Conservation (phyloP, 2,888 invertebrate species). For the Tachina fera region DNA sequence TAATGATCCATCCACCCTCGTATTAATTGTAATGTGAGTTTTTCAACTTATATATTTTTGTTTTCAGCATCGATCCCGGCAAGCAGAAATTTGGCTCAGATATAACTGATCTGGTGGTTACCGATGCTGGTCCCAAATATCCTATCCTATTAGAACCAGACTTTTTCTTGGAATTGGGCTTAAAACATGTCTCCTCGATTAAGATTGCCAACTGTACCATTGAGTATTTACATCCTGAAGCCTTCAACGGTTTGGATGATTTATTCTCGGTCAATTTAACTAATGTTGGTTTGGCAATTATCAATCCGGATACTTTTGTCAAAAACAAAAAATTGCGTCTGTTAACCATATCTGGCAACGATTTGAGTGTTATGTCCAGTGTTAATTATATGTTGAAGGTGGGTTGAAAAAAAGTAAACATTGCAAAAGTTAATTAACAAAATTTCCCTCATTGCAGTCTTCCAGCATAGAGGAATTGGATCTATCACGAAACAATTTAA, state of each 20-base stretch:
- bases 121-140: conserved; percentile 85
- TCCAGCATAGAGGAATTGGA: conserved; percentile 88
- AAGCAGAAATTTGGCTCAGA: conserved; percentile 87
- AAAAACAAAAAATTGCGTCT: conserved; percentile 87
- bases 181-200: conserved; percentile 87
- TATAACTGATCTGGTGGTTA: conserved; percentile 87
- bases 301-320: conserved; percentile 89
- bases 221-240: conserved; percentile 86
- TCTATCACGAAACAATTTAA: conserved; percentile 88
- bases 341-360: conserved; percentile 87
- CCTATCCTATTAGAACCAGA: conserved; percentile 86
- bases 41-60: not conserved
- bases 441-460: conserved; percentile 78
- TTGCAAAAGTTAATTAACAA: not conserved
- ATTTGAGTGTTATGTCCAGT: conserved; percentile 83
- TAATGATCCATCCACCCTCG: too few species aligned
- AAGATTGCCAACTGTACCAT: conserved; percentile 89
- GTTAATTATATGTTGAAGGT: conserved; percentile 80
- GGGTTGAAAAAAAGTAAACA: conserved; percentile 28
- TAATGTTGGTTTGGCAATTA: conserved; percentile 86
- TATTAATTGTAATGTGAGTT: too few species aligned
- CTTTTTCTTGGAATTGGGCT: conserved; percentile 86
- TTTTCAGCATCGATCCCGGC: conserved; percentile 85
- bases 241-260: conserved; percentile 87
- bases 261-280: conserved; percentile 88